Base-by-base conservation (phyloP, 2,888 invertebrate species). In the Opisthograptis luteolata region DNA sequence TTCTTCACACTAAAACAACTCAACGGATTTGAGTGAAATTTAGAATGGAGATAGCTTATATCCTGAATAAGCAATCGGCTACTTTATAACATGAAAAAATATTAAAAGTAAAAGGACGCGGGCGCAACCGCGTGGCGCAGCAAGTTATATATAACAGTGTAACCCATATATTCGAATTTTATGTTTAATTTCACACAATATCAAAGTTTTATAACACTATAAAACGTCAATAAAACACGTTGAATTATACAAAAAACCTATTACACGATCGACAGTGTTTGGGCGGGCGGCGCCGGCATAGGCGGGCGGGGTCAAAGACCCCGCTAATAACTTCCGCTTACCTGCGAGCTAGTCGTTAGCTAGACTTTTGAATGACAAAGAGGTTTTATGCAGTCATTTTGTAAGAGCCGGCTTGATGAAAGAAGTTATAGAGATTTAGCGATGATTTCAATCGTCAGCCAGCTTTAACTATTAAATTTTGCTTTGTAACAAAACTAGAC, bases 281-380 rank as follows among this genome's bases (percentile, higher is more conserved):
- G 79, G 83, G 84, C 81, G 84, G 79, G 76, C 74, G 70, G 72
- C 69, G 66, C 53, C 58, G 66, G 58, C 66, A 61, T 58, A 56
- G 58, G 67, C 66, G 70, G 68, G 66, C 70, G 75, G 62, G 83
- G 74, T 82, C 76, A 77, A 67, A 61, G 82, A 79, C 81, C 87
- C 58, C 78, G 74, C 77, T 88, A 88, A 86, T 87, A 87, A 87
- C 85, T 87, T 88, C 87, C 88, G 84, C 73, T 73, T 84, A 84
- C 85, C 85, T 81, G 83, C 74, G 72, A 79, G 74, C 68, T 72
- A 73, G 76, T 79, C 81, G 61, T 50, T 62, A 68, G 68, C 56
- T 67, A 74, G 72, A 68, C 73, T 72, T 68, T 62, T 68, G 60
- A 58, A 68, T 70, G 58, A 66, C 66, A 68, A 69, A 73, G 63